Base-by-base conservation (phyloP, 2,888 invertebrate genomes). In the Phyto melanocephala region DNA sequence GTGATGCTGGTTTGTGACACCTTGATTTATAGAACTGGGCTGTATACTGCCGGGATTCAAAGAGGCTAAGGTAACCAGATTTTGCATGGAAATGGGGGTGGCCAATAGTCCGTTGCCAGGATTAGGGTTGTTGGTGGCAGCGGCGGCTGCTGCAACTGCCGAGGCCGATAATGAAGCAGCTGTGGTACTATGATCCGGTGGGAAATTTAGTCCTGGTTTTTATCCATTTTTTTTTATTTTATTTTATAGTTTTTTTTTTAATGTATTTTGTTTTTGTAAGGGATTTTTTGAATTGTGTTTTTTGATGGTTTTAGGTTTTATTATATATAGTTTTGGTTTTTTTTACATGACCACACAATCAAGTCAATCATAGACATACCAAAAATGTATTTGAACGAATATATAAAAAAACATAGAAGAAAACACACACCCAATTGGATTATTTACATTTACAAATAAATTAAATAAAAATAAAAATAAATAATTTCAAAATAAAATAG, bases 61-160 rank as follows among this genome's bases (percentile, higher is more conserved):
- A 35, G 87, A 85, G 96, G 92, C 86, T 84, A 90, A 85, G 72
- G 97, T 96, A 87, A 97, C 97, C 90, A 98, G 92, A 92, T 97
- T 97, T 93, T 97, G 97, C 93, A 97, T 95, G 88, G 96, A 95
- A 92, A 97, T 95, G 74, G 96, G 95, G 83, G 94, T 93, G 88
- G 95, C 89, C 86, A 93, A 89, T 86, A 89, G 84, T 88, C 89
- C 88, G 87, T 92, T 91, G 87, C 92, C 92, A 86, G 92, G 88
- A 87, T 91, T 92, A 87, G 86, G 86, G 87, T 86, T 85, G 88
- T 86, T 62, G 87, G 77, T 92, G 65, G 92, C 89, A 81, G 80
- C 92, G 68, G 92, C 89, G 81, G 91, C 91, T 37, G 90, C 77
- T 85, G 79, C 83, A 74, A 84, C 92, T 80, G 91, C 89, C 85